Base-by-base conservation (phyloP, 1,140 invertebrate species). In the Hycleus cichorii region DNA sequence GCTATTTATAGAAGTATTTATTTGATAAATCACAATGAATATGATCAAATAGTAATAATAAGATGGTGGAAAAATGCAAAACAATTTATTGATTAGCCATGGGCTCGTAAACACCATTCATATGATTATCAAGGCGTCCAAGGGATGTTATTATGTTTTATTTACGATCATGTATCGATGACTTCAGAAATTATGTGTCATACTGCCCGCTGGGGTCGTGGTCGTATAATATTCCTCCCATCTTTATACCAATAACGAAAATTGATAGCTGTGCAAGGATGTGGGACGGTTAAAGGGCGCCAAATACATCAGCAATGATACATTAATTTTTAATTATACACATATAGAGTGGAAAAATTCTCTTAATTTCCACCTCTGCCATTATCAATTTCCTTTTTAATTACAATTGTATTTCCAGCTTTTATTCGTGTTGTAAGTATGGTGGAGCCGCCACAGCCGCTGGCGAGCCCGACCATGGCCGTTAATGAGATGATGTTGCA, bases 131-230 rank as follows among this genome's bases (percentile, higher is more conserved):
- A 53, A 18, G 51, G 51, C 46, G 51, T 53, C 51, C 43, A 32
- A 53, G 51, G 51, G 46, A 52, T 63, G 58, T 63, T 63, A 63
- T 63, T 63, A 59, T 55, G 43, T 57, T 57, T 57, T 58, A 63
- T 63, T 63, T 63, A 63, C 53, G 61, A 57, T 53, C 48, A 44
- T 56, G 53, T 63, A 63, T 63, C 61, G 61, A 63, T 63, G 61
- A 59, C 61, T 63, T 45, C 49, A 57, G 54, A 63, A 63, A 63
- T 63, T 63, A 63, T 63, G 61, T 63, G 61, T 63, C 61, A 59
- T 63, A 63, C 61, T 63, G 61, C 61, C 61, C 61, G 61, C 61
- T 63, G 61, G 61, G 51, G 51, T 53, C 51, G 51, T 53, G 51
- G 51, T 53, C 51, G 51, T 53, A 53, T 53, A 53, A 53, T 53